phyloP scores from a whole-genome alignment of 2,797 vertebrate genomes.

The Hozukius guyotensis region DNA sequence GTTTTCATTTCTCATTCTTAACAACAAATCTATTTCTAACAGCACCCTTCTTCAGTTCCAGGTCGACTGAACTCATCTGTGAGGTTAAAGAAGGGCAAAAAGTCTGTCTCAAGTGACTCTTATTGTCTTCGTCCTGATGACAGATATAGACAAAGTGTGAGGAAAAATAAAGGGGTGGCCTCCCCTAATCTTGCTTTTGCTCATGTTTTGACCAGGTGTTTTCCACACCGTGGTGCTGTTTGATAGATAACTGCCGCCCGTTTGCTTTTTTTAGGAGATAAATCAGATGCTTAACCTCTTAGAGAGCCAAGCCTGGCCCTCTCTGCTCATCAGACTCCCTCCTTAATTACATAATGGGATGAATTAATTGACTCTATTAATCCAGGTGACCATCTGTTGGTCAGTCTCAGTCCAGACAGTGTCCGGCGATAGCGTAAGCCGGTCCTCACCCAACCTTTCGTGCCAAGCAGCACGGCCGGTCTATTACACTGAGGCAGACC shows the following conservation, averaged over 20 bases:
- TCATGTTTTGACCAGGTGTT: slow-evolving; percentile 14
- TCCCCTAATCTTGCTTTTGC: neutral
- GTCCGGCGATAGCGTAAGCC: slow-evolving; percentile 53
- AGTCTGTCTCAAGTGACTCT: neutral
- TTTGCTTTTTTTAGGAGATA: slow-evolving; percentile 50
- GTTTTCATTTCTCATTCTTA: neutral
- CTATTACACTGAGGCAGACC: slow-evolving; percentile 23
- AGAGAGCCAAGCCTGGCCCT: slow-evolving; percentile 32
- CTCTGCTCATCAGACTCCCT: slow-evolving; percentile 55
- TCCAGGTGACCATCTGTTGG: slow-evolving; percentile 83
- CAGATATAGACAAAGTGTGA: neutral
- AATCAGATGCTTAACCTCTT: slow-evolving; percentile 67
- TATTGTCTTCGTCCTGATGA: neutral
- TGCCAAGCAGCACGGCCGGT: slow-evolving; percentile 47
- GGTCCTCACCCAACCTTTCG: slow-evolving; percentile 42
- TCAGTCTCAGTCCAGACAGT: slow-evolving; percentile 64
- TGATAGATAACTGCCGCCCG: slow-evolving; percentile 24
- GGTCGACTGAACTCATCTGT: neutral
- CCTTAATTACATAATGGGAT: slow-evolving; percentile 81
- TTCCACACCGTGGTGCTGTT: slow-evolving; percentile 33
- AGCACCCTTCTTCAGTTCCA: neutral
- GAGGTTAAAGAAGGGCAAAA: neutral
- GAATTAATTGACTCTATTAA: slow-evolving; percentile 80
- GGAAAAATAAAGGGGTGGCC: neutral
- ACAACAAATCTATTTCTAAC: neutral